Percentiles rank a stretch among this genome's conserved stretches.
phyloP scores from a whole-genome alignment of 2,797 vertebrate species.

The Gambelia wislizenii region DNA sequence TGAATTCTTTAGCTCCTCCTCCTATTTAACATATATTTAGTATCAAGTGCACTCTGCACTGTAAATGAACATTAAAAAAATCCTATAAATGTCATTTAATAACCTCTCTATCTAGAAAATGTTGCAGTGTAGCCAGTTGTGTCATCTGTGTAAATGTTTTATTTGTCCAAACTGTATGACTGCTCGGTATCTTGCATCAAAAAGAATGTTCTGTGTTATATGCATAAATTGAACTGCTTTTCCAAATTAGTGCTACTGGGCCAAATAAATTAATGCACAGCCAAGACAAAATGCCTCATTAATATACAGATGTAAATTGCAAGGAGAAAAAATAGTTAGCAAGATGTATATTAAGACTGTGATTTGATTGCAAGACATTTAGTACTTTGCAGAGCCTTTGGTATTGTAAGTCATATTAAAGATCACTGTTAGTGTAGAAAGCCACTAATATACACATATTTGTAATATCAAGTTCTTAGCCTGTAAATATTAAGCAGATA shows the following conservation, averaged over 20 bases:
- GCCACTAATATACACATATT: not conserved
- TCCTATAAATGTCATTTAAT: conserved; percentile 60
- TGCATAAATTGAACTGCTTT: conserved; percentile 48
- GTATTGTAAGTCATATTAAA: not conserved
- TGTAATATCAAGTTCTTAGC: not conserved
- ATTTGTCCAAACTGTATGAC: conserved; percentile 40
- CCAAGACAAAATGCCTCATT: conserved; percentile 56
- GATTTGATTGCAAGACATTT: conserved; percentile 26
- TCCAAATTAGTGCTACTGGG: conserved; percentile 51
- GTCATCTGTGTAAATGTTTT: conserved; percentile 54
- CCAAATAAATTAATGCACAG: conserved; percentile 62
- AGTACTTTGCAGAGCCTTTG: conserved; percentile 10
- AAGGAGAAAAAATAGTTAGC: conserved; percentile 6
- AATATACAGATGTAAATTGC: conserved; percentile 54
- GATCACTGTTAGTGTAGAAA: conserved; percentile 13
- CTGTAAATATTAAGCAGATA: conserved; percentile 56
- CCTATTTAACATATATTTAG: conserved; percentile 25
- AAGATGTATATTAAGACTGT: conserved; percentile 40
- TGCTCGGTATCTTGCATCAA: conserved; percentile 56
- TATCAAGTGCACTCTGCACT: conserved; percentile 28
- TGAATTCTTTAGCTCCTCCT: conserved; percentile 23
- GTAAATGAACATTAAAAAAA: conserved; percentile 59
- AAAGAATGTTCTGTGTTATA: conserved; percentile 51
- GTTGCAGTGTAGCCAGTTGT: conserved; percentile 38
- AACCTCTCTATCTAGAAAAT: conserved; percentile 43